These are phyloP conservation scores for Harlomillsia oculata DNA, from an alignment of 1,140 invertebrate species.

Conservation along the genomic window DNA sequence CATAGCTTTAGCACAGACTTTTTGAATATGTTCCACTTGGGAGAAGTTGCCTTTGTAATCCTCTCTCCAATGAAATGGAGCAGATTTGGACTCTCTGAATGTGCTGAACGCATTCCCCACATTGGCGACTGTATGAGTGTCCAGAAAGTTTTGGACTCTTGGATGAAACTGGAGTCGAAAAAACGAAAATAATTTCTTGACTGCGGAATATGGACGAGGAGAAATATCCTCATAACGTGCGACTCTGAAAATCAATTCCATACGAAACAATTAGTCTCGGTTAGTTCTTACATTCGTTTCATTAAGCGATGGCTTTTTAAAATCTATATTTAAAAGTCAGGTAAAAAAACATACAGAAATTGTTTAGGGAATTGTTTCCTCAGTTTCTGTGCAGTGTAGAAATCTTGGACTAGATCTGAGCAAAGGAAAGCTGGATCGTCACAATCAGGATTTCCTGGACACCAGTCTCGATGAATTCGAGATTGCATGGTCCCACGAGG, in stretches of 20 bases:
- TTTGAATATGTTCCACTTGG: slow-evolving; percentile 52
- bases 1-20: slow-evolving; percentile 62
- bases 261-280: neutral
- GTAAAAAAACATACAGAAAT: slow-evolving; percentile 52
- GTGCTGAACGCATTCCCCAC: slow-evolving; percentile 72
- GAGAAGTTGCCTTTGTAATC: slow-evolving; percentile 49
- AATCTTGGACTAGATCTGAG: slow-evolving; percentile 70
- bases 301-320: neutral
- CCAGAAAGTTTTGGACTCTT: slow-evolving; percentile 59
- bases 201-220: slow-evolving; percentile 58
- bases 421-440: slow-evolving; percentile 64
- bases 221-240: slow-evolving; percentile 77
- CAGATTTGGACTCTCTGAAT: slow-evolving; percentile 65
- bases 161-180: slow-evolving; percentile 61
- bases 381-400: slow-evolving; percentile 59
- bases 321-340: neutral
- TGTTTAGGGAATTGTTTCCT: slow-evolving; percentile 56
- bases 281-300: neutral
- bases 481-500: slow-evolving; percentile 77
- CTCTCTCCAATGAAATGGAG: slow-evolving; percentile 73
- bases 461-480: slow-evolving; percentile 71
- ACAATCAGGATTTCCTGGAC: slow-evolving; percentile 69
- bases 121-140: slow-evolving; percentile 67
- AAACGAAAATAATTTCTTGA: slow-evolving; percentile 62
- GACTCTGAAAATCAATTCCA: slow-evolving; percentile 48